Base-by-base conservation (phyloP, 2,113 vertebrate species). In the Larimichthys crocea region DNA sequence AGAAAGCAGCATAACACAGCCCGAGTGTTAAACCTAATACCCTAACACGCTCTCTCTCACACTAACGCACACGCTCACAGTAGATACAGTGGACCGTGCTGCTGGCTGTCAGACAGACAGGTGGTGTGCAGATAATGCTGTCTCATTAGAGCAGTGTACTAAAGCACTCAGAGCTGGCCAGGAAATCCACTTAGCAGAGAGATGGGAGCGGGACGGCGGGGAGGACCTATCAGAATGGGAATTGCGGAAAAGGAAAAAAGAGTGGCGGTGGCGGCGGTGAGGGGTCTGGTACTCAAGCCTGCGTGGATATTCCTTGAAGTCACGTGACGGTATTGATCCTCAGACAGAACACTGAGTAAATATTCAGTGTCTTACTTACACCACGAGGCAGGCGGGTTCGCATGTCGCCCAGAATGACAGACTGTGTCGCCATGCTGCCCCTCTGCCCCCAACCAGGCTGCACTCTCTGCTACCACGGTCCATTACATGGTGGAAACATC, bases 181-280 rank as follows among this genome's bases (percentile, higher is more conserved):
- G 87, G 84, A 91, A 94, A 94, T 93, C 92, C 93, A 93, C 86
- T 93, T 92, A 91, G 66, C 29, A 3, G 73, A 82, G 73, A 82
- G 83, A 74, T 48, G 74, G 79, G 70, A 86, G 72, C 50, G 35
- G 79, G 80, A 84, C 44, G 56, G 76, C 19, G 5, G 57, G 50
- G 79, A 78, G 35, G 35, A 67, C 48, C 42, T 16, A 29, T 52
- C 61, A 29, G 72, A 76, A 59, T 17, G 76, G 64, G 66, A 69
- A 62, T 3, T 35, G 64, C 14, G 44, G 42, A 52, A 19, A 16
- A 3, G 73, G 26, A 3, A 26, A 26, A 80, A 35, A 22, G 50
- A 24, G 46, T 26, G 40, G 64, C 24, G 61, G 55, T 22, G 56
- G 35, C 22, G 16, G n/a, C 9, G 60, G 44, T 22, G 29, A 63